Evolutionary conservation across 2,113 vertebrate species (phyloP).

Genomic region (Thermophis baileyi): DNA sequence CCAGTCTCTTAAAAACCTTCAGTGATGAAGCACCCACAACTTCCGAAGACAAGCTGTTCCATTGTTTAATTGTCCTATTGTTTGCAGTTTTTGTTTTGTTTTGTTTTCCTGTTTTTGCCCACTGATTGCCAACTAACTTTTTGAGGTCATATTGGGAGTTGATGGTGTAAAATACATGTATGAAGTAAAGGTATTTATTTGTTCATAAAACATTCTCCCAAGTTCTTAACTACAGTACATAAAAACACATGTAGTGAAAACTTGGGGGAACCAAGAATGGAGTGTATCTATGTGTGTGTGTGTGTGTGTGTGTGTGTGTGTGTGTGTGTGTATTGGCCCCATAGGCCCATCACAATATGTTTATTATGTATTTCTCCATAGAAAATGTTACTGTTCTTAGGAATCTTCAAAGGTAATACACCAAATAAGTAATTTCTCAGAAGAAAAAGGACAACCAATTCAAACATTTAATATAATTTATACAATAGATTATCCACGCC

Average conservation of each 20-base stretch:
- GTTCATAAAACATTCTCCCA: neutral
- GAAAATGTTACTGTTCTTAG: neutral
- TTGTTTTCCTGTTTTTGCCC: neutral
- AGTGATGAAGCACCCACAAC: too few species aligned
- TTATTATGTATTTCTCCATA: neutral
- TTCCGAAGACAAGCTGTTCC: too few species aligned
- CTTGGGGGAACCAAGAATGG: neutral
- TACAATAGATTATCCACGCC: neutral
- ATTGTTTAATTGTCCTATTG: too few species aligned
- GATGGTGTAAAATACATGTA: neutral
- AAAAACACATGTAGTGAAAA: neutral
- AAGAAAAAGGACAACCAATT: neutral
- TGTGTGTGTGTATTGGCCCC: too few species aligned
- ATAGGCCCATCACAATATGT: neutral
- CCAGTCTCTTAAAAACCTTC: too few species aligned
- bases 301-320: too few species aligned
- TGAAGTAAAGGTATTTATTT: neutral
- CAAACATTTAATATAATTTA: neutral
- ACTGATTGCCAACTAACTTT: neutral
- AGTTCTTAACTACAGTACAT: neutral
- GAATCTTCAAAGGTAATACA: neutral
- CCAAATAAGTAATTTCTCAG: neutral
- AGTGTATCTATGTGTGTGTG: too few species aligned
- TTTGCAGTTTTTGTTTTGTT: neutral
- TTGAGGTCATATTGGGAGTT: neutral